Base-by-base conservation (phyloP, 2,888 invertebrate genomes). In the Drosophila peninsularis region DNA sequence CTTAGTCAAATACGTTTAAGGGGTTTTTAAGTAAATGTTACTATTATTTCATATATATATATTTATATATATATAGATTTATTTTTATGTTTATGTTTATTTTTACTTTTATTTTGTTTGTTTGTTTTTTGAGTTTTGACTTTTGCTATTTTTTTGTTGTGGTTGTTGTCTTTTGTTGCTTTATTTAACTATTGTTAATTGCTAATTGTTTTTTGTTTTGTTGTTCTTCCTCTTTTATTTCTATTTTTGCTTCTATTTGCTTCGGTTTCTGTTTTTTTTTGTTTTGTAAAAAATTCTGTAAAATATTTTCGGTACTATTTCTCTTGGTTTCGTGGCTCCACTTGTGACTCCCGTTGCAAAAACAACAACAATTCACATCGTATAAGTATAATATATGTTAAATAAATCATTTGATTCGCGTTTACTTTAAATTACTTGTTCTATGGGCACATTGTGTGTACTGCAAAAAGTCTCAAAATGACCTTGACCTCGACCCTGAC, bases 401-500 rank as follows among this genome's bases (percentile, higher is more conserved):
- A 86, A 86, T 88, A 86, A 88, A 81, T 82, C 57, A 70, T 81
- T 88, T 74, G 78, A 69, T 82, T 78, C 72, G 54, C 53, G 58
- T 55, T 62, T 69, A 63, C 75, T 45, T 71, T 84, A 88, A 82
- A 81, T 90, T 88, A 89, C 89, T 82, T 84, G 89, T 89, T 90
- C 89, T 90, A 90, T 90, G 89, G 89, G 89, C 89, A 90, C 89
- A 86, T 86, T 82, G 86, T 83, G 82, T 87, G 82, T 82, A 87
- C 81, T 86, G 89, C 86, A 80, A 84, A 82, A 84, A 75, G 71
- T 62, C 57, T 34, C 27, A 30, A 27, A 24, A 61, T 54, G 53
- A 9, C 11, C 62, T 42, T 61, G 52, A 39, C 14, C 42, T 39
- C 3, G 1, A 3, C n/a, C n/a, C 9, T 1, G 13, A 13, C 13